Base-by-base conservation (phyloP, 2,888 invertebrate genomes). In the Clusia tigrina region DNA sequence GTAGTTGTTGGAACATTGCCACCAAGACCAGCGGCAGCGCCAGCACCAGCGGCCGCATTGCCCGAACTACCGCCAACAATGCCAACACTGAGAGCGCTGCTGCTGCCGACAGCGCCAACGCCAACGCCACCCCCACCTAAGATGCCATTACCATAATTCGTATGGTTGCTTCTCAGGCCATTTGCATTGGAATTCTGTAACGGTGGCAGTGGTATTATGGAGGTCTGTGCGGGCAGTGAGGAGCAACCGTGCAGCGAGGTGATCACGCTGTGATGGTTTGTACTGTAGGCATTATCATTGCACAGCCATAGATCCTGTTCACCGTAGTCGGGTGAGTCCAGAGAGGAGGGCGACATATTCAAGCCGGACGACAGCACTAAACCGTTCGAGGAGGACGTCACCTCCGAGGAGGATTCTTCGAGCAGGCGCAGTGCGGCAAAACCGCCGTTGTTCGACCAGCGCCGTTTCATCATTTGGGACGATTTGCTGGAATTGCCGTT, bases 241-340 rank as follows among this genome's bases (percentile, higher is more conserved):
- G 85, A 85, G 72, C 87, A 87, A 60, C 86, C 84, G 62, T 81
- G 80, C 59, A 85, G 78, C 52, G 82, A 72, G 46, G 82, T 80
- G 62, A 83, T 83, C 66, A 83, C 83, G 70, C 82, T 81, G 60
- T 83, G 76, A 83, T 84, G 78, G 81, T 86, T 76, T 58, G 66
- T 58, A 85, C 78, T 69, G 85, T 81, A 73, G 17, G 67, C 69
- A 38, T 72, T 83, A 71, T 88, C 89, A 78, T 87, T 88, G 76
- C 92, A 92, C 17, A 81, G 56, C 94, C 94, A 94, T 71, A 94
- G 86, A 78, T 93, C 94, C 69, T 92, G 86, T 76, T 92, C 92
- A 66, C 89, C 90, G 81, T 91, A 91, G 73, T 92, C 91, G 20
- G 91, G 89, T 71, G 92, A 91, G 61, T 83, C 83, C 69, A 92